Evolutionary conservation across 2,113 vertebrate genomes (phyloP), one percentile per base, ranked within the genome.

Genomic region (Tyrannus savana): DNA sequence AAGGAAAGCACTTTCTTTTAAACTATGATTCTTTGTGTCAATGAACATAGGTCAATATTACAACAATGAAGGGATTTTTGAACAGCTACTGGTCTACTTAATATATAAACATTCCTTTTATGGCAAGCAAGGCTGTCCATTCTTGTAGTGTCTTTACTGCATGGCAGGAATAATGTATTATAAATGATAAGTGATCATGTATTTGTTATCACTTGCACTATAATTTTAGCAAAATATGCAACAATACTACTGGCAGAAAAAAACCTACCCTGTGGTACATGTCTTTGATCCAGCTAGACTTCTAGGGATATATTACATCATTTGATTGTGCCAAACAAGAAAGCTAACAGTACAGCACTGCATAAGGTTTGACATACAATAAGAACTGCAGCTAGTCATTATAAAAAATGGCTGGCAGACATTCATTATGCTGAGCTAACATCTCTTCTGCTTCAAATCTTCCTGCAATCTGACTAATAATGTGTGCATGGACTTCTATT

Each of bases 351-450:
- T 91, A 97, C 82, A 97, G 97, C 93, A 95, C 83, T 97, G 97
- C 96, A 98, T 97, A 98, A 96, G 94, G 96, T 97, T 98, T 98
- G 98, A 98, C 97, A 98, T 95, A 96, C 97, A 98, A 97, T 97
- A 97, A 97, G 97, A 98, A 96, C 96, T 96, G 93, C 95, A 98
- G 95, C 94, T 97, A 97, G 94, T 97, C 96, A 97, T 98, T 98
- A 98, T 95, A 97, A 98, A 98, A 96, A 97, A 97, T 96, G 96
- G 93, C 95, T 98, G 96, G 94, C 97, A 98, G 97, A 97, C 90
- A 97, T 97, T 97, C 96, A 98, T 98, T 98, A 97, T 97, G 95
- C 96, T 97, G 97, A 97, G 91, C 94, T 98, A 97, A 97, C 72
- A 71, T 92, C 92, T 97, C 96, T 96, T 96, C 94, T 97, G 87